phyloP scores from a whole-genome alignment of 2,797 vertebrate genomes.

The Threskiornis aethiopicus region DNA sequence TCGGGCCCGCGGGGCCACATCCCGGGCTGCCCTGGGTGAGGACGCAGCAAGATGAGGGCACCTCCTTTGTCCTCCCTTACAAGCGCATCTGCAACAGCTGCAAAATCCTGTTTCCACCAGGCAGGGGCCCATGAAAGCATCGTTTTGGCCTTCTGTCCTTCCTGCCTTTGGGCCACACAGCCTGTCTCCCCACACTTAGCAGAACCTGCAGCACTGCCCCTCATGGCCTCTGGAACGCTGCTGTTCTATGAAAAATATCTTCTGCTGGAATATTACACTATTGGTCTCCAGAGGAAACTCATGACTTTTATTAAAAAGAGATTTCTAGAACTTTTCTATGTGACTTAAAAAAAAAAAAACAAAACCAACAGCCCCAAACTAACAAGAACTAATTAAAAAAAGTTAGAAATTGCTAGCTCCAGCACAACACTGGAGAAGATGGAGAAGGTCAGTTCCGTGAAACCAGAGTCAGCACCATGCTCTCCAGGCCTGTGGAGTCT shows the following conservation, averaged over 20 bases:
- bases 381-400: background rate
- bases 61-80: fast-evolving
- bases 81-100: fast-evolving
- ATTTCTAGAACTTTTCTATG: background rate
- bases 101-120: background rate
- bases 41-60: fast-evolving
- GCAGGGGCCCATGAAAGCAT: background rate
- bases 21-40: background rate
- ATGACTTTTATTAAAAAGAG: background rate
- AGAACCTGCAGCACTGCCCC: background rate
- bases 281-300: background rate
- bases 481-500: background rate
- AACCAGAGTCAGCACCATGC: background rate
- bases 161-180: background rate
- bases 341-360: background rate
- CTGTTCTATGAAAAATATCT: background rate
- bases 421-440: background rate
- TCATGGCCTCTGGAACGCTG: fast-evolving
- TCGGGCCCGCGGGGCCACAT: fast-evolving
- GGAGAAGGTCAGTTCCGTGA: background rate
- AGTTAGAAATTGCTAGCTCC: background rate
- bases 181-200: fast-evolving
- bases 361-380: background rate
- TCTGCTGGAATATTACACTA: background rate
- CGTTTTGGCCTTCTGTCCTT: background rate